Evolutionary conservation across 1,140 invertebrate species (phyloP).

Genomic region (Ips nitidus): DNA sequence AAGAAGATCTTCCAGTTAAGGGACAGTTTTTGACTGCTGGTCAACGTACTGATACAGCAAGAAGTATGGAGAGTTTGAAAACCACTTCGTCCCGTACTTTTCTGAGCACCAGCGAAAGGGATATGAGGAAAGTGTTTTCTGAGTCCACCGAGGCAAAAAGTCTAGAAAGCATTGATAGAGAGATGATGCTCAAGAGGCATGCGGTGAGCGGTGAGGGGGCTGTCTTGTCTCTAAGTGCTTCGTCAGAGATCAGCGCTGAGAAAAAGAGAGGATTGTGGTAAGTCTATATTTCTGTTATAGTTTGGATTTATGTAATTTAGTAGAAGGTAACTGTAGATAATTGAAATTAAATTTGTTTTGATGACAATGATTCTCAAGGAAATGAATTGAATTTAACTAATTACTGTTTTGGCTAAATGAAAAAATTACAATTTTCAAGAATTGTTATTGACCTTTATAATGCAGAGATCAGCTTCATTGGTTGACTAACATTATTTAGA

Average conservation of each 20-base stretch:
- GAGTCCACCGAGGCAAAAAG: constrained; percentile 57
- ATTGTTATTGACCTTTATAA: no score
- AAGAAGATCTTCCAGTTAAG: constrained; percentile 61
- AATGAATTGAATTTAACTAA: no score
- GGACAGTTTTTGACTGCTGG: constrained; percentile 62
- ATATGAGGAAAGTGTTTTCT: constrained; percentile 60
- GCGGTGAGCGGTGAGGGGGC: constrained; percentile 61
- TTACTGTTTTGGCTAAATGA: no score
- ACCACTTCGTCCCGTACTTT: constrained; percentile 52
- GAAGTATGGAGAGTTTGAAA: constrained; percentile 70
- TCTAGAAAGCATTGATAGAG: constrained; percentile 59
- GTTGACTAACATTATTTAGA: no score
- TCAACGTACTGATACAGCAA: constrained; percentile 60
- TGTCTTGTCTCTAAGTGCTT: constrained; percentile 48
- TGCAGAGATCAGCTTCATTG: no score
- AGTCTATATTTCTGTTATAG: neutral
- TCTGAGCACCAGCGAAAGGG: constrained; percentile 65
- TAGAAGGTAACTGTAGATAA: no score
- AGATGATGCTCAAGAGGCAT: constrained; percentile 60
- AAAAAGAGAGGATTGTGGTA: constrained; percentile 63
- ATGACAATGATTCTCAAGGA: no score
- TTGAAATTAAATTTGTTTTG: no score
- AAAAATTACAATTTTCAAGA: no score
- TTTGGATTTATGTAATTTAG: no score
- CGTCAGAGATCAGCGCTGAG: constrained; percentile 56